Base-by-base conservation (phyloP, 2,797 vertebrate genomes). In the Clarias platycephalus region DNA sequence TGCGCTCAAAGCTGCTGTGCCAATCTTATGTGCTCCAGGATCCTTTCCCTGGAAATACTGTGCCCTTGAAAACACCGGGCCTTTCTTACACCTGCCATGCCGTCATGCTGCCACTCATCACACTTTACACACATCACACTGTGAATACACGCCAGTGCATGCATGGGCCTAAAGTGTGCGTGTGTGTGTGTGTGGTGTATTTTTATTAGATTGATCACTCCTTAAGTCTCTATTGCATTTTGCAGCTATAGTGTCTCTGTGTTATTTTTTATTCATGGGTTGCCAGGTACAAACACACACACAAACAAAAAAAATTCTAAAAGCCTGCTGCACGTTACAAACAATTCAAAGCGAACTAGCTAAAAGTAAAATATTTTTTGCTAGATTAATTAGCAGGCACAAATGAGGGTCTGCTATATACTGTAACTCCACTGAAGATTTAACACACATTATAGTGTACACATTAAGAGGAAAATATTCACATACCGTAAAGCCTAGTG, bases 41-140 rank as follows among this genome's bases (percentile, higher is more conserved):
- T 37, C 60, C 82, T 83, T 82, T 82, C 70, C 75, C 74, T 49
- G 55, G 64, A 71, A 84, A 76, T 72, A 55, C 68, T 80, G 84
- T 86, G 87, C 86, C 86, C 87, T 88, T 91, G 86, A 89, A 88
- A 88, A 85, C 81, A 82, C 80, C 64, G 81, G 85, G 63, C 63
- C 83, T 77, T 74, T 82, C 82, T 84, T 86, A 86, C 84, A 88
- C 89, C 86, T 87, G 87, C 72, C 81, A 71, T 63, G 80, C 88
- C 87, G 82, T 89, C 89, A 86, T 18, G 62, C 82, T 74, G 72
- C 53, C 85, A 85, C 84, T 87, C 83, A 83, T 87, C 81, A 87
- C 71, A 74, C 80, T 75, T 76, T 79, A 75, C 70, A 82, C 84
- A 83, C 68, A 44, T 26, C 68, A 78, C 44, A 80, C 77, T 79